These are phyloP conservation scores for Propsilocerus akamusi DNA, from an alignment of 1,140 invertebrate species.

Conservation along the genomic window DNA sequence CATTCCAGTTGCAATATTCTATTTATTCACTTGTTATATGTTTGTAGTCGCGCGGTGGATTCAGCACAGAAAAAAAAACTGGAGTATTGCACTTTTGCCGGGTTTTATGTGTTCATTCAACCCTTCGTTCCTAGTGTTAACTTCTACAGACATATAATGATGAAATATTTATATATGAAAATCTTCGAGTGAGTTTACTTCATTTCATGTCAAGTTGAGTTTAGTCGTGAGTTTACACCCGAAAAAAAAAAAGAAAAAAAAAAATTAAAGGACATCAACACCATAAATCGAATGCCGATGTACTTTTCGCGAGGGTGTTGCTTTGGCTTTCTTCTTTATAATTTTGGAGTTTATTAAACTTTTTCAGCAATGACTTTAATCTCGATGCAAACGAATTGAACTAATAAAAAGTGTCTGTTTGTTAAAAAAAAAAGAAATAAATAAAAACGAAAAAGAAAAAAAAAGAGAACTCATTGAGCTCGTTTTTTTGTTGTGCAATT, in stretches of 20 bases:
- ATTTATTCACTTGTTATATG: no score
- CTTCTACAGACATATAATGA: neutral
- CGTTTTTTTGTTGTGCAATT: neutral
- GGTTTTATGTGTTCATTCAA: constrained; percentile 1
- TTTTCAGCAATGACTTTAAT: neutral
- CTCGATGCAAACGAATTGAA: no score
- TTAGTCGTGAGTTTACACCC: no score
- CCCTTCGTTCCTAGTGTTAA: no score
- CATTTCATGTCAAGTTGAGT: no score
- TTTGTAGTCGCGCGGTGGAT: no score
- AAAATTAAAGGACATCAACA: constrained; percentile 4
- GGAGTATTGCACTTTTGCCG: constrained; percentile 1
- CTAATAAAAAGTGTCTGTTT: no score
- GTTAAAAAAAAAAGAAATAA: neutral
- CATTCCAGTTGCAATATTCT: no score
- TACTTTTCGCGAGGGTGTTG: neutral
- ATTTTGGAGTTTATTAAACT: neutral
- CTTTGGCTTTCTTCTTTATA: no score
- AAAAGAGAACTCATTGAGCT: neutral
- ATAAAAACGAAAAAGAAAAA: neutral
- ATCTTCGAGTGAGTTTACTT: no score
- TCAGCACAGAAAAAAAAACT: no score
- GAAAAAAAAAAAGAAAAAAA: no score
- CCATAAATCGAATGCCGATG: neutral
- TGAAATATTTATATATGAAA: neutral